These are phyloP conservation scores for Pseudomugil gertrudae DNA, from an alignment of 2,797 vertebrate species.

Conservation along the genomic window DNA sequence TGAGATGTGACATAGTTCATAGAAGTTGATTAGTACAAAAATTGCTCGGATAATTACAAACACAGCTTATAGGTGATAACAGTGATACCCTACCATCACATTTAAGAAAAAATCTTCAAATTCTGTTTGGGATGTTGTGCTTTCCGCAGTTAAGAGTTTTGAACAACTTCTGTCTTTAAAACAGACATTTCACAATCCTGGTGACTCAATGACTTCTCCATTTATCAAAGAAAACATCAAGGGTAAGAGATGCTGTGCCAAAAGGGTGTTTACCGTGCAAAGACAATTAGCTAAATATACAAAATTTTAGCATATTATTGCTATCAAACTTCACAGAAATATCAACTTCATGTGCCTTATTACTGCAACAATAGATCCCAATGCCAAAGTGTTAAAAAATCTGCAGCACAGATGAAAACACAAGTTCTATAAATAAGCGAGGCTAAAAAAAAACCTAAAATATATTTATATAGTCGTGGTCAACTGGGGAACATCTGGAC, in stretches of 20 bases:
- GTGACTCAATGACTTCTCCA: conserved; percentile 12
- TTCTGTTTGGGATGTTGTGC: conserved; percentile 65
- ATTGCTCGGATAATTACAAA: conserved; percentile 52
- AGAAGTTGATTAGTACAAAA: conserved; percentile 66
- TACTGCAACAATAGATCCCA: conserved; percentile 32
- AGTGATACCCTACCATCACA: conserved; percentile 46
- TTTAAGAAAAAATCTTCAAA: conserved; percentile 48
- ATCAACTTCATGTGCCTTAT: conserved; percentile 40
- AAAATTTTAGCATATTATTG: conserved; percentile 75
- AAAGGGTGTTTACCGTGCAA: conserved; percentile 31
- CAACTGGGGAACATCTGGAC: conserved; percentile 7
- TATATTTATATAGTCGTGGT: conserved; percentile 18
- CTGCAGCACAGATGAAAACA: conserved; percentile 30
- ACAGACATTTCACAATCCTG: conserved; percentile 40
- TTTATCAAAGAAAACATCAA: conserved; percentile 29
- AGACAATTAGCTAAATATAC: conserved; percentile 49
- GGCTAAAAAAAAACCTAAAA: conserved; percentile 12
- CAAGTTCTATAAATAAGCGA: conserved; percentile 28
- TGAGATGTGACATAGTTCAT: conserved; percentile 40
- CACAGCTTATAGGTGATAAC: conserved; percentile 26
- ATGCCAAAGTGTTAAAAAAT: conserved; percentile 12
- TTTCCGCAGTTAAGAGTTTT: conserved; percentile 53
- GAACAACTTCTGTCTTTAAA: conserved; percentile 43
- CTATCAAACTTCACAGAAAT: conserved; percentile 65
- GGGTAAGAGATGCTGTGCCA: conserved; percentile 25